Evolutionary conservation across 2,888 invertebrate genomes (phyloP).

Genomic region (Eilema depressum): DNA sequence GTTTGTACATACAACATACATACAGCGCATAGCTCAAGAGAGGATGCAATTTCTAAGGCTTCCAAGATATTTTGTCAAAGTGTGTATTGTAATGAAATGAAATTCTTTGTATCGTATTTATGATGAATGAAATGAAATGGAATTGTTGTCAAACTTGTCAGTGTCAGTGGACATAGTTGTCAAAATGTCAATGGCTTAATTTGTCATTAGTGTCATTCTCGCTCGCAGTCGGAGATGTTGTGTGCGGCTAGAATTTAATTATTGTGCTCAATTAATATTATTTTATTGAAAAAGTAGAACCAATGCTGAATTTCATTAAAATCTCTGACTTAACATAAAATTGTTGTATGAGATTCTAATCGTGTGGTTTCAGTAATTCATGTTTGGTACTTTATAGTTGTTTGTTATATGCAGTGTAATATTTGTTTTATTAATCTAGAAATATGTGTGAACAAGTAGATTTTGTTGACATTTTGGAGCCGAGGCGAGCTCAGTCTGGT

Average conservation of each 20-base stretch:
- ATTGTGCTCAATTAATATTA: not conserved
- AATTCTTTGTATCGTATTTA: too few relatives aligned
- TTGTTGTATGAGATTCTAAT: not conserved
- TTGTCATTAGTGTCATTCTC: not conserved
- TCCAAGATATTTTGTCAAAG: too few relatives aligned
- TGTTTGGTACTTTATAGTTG: not conserved
- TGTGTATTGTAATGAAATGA: too few relatives aligned
- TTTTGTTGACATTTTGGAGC: slow-evolving; percentile 88
- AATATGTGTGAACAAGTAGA: slow-evolving; percentile 71
- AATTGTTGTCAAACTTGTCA: too few relatives aligned
- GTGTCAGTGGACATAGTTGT: too few relatives aligned
- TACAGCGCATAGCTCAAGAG: too few relatives aligned
- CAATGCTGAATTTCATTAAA: not conserved
- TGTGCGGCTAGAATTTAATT: not conserved
- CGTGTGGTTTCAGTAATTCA: not conserved
- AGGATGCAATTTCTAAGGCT: too few relatives aligned
- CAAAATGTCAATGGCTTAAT: too few relatives aligned
- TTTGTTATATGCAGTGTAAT: not conserved
- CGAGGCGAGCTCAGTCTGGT: slow-evolving; percentile 86
- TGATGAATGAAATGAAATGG: too few relatives aligned
- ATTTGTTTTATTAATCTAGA: slow-evolving; percentile 16
- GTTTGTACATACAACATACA: too few relatives aligned
- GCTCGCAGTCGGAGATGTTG: not conserved
- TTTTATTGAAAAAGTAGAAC: not conserved
- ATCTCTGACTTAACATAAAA: not conserved